Evolutionary conservation across 2,797 vertebrate species (phyloP), one percentile per base, ranked within the genome.

Genomic region (Enteromius thamalakanensis): DNA sequence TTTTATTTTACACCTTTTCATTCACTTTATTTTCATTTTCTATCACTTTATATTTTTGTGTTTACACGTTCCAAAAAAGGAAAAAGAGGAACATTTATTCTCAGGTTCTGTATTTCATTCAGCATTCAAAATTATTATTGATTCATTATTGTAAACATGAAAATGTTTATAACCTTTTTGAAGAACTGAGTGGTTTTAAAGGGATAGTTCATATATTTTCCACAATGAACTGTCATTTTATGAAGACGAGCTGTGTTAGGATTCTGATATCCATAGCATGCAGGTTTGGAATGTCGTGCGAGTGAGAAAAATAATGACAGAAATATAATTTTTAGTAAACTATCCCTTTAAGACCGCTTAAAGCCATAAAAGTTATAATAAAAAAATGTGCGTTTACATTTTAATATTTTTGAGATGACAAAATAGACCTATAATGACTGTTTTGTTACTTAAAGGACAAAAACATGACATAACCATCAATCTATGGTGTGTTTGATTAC

Each of bases 401-500:
- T 55, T 21, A 69, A 69, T 69, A 42, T 21, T 55, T n/a, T 29
- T 21, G n/a, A 37, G 47, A 67, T 78, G 26, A 76, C 69, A 51
- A 75, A 78, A 37, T 9, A 21, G 12, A 53, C 58, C 17, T 6
- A 0, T 58, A 60, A 64, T 58, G 6, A 80, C 26, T 29, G 32
- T 64, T 70, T 34, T 77, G 17, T 58, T 58, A 55, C n/a, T 11
- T 3, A 4, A 14, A 34, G 4, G 10, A 49, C 19, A 62, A 58
- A 23, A 58, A 1, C 26, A 75, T 49, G 45, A 76, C 6, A 19
- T 6, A 32, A 1, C 55, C 40, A 34, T 68, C 42, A 76, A 17
- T 85, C 71, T 65, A 3, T 21, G 0, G 29, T 32, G 21, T 64
- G 60, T 69, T 72, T 79, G 17, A 79, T 71, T 45, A 60, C 76